These are phyloP conservation scores for Listronotus oregonensis DNA, from an alignment of 1,140 invertebrate species.

Conservation along the genomic window DNA sequence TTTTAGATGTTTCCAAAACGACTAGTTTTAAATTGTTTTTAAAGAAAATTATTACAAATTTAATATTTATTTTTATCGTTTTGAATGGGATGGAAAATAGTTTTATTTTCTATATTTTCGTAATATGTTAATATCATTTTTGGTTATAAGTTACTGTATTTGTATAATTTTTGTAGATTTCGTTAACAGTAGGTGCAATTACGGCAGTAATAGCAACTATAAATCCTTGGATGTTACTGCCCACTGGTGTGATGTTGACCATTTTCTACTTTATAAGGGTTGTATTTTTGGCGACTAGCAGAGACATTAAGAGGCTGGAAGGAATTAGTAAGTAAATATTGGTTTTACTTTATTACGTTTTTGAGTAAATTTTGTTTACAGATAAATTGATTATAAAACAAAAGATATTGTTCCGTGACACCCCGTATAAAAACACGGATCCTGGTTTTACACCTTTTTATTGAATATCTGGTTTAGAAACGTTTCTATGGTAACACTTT, in stretches of 20 bases:
- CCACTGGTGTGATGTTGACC: conserved; percentile 66
- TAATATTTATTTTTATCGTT: too few relatives aligned
- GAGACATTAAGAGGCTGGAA: conserved; percentile 83
- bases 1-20: too few relatives aligned
- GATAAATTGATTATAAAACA: not conserved
- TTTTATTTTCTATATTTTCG: too few relatives aligned
- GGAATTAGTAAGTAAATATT: conserved; percentile 71
- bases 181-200: conserved; percentile 35
- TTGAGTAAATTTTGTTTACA: not conserved
- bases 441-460: too few relatives aligned
- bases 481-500: too few relatives aligned
- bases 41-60: too few relatives aligned
- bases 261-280: conserved; percentile 68
- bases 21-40: too few relatives aligned
- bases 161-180: conserved; percentile 40
- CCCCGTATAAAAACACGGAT: too few relatives aligned
- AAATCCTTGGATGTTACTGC: conserved; percentile 75
- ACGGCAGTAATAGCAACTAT: conserved; percentile 54
- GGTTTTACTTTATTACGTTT: too few relatives aligned
- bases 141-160: not conserved
- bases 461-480: not conserved
- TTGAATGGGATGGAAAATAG: too few relatives aligned
- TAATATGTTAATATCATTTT: conserved; percentile 1
- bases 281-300: conserved; percentile 80
- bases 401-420: not conserved